Conservation (phyloP, 2,888 invertebrate genomes). For the Tuta absoluta region DNA sequence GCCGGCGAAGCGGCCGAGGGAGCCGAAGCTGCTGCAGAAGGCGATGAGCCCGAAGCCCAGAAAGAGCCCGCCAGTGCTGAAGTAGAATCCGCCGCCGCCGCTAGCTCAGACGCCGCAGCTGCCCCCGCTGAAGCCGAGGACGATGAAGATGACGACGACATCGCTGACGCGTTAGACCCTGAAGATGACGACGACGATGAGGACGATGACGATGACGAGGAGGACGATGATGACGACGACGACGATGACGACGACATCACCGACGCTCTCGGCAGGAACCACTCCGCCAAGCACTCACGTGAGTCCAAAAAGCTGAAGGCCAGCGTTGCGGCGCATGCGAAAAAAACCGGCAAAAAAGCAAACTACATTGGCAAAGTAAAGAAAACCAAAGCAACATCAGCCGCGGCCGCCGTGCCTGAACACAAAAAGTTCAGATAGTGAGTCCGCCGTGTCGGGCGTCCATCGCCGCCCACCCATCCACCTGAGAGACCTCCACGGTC, state of each 20-base stretch:
- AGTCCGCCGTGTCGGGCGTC: slow-evolving; percentile 58
- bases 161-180: slow-evolving; percentile 79
- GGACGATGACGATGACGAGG: slow-evolving; percentile 85
- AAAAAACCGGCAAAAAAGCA: slow-evolving; percentile 77
- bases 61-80: slow-evolving; percentile 71
- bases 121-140: slow-evolving; percentile 73
- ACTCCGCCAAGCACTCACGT: slow-evolving; percentile 84
- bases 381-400: slow-evolving; percentile 77
- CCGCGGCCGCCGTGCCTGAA: slow-evolving; percentile 71
- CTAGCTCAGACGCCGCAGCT: slow-evolving; percentile 58
- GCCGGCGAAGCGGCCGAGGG: slow-evolving; percentile 55
- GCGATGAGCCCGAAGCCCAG: slow-evolving; percentile 67
- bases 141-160: slow-evolving; percentile 82
- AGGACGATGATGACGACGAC: slow-evolving; percentile 84
- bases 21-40: slow-evolving; percentile 66
- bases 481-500: slow-evolving; percentile 72
- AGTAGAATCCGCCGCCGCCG: slow-evolving; percentile 54
- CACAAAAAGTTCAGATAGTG: slow-evolving; percentile 82
- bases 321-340: slow-evolving; percentile 64
- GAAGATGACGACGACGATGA: slow-evolving; percentile 85
- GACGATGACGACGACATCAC: slow-evolving; percentile 84
- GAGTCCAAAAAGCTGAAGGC: slow-evolving; percentile 88
- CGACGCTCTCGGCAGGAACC: slow-evolving; percentile 82
- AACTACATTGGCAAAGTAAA: slow-evolving; percentile 76
- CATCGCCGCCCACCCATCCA: slow-evolving; percentile 65